Base-by-base conservation (phyloP, 2,797 vertebrate species). In the Chaunax sp. region DNA sequence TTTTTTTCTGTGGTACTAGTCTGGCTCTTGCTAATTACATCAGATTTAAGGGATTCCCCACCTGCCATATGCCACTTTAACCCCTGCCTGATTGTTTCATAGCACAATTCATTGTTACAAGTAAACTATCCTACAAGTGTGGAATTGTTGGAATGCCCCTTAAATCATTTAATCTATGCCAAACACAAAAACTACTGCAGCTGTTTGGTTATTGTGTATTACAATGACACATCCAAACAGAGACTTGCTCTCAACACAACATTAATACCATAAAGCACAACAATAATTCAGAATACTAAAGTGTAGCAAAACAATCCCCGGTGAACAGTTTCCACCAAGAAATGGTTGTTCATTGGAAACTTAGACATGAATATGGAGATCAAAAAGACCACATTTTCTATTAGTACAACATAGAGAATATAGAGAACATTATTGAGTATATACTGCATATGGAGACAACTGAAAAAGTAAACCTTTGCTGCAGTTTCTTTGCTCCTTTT, bases 331-430 rank as follows among this genome's bases (percentile, higher is more conserved):
- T 44, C 23, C 43, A 60, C 28, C 18, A 45, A 14, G 49, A 68
- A 33, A 16, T 23, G 30, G 25, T 25, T 60, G 64, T 43, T 67
- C 57, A 49, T 61, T 15, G 6, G 35, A 66, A 65, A 37, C 66
- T 40, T 50, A 57, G 25, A 62, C 28, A 67, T 44, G 20, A 64
- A 63, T 47, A 33, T 59, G 40, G 44, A 64, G 54, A 64, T 53
- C 50, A 30, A 40, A 51, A 74, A 76, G 56, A 10, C 44, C 80
- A 18, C 22, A 49, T 28, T 69, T 68, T 76, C 41, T 30, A 66
- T 78, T 67, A 19, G 35, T 61, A 64, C 65, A n/a, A n/a, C n/a
- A n/a, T n/a, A n/a, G n/a, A n/a, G n/a, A n/a, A n/a, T n/a, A n/a
- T n/a, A 60, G 25, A n/a, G 40, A 75, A 38, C 18, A 4, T 49